Conservation (phyloP, 2,797 vertebrate species). For the Taeniopygia guttata region DNA sequence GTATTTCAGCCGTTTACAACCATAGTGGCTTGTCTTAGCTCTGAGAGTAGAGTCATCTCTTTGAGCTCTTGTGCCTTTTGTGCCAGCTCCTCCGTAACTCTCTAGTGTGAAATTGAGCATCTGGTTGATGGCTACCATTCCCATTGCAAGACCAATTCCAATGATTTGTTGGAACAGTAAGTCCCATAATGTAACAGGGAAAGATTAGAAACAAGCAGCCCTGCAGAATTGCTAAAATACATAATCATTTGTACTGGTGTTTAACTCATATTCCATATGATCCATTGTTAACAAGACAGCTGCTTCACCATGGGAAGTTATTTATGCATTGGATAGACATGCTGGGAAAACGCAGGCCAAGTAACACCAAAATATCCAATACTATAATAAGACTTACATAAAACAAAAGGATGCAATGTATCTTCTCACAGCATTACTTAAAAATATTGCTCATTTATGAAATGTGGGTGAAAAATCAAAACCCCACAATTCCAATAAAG, state of each 20-base stretch:
- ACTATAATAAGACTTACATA: neutral
- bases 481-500: no score
- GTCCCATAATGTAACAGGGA: neutral
- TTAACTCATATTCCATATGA: neutral
- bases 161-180: neutral
- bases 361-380: neutral
- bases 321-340: neutral
- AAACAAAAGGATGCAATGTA: neutral
- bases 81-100: neutral
- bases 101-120: neutral
- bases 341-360: neutral
- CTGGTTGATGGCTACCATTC: neutral
- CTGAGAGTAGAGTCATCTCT: neutral
- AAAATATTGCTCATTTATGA: neutral
- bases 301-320: neutral
- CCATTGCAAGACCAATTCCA: neutral
- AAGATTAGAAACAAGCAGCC: neutral
- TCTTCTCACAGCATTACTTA: neutral
- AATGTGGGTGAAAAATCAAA: no score
- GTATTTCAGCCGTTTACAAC: rapidly evolving
- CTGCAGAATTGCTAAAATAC: neutral
- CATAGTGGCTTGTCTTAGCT: neutral
- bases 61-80: neutral
- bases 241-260: neutral
- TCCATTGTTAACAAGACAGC: neutral